Percentiles rank a stretch among this genome's conserved stretches.
Conservation (phyloP, 2,797 vertebrate genomes). For the Clarias laeviceps region DNA sequence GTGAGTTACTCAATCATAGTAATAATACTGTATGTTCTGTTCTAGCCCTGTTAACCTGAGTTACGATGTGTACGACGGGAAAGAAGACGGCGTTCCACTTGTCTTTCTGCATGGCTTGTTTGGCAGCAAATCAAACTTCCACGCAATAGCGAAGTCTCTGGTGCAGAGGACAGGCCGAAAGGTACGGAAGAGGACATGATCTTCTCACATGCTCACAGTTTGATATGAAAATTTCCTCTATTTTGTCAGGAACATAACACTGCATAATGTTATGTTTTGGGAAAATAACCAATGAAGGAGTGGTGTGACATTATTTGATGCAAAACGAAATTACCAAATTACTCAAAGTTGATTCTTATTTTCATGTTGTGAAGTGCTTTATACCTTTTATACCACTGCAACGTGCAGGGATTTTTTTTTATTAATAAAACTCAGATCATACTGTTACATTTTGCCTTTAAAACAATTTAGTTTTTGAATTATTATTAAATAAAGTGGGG, state of each 20-base stretch:
- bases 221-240: not conserved
- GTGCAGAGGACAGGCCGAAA: constrained; percentile 83
- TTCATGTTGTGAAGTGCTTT: too few species aligned
- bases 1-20: not conserved
- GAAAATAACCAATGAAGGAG: not conserved
- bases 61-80: constrained; percentile 82
- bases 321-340: not conserved
- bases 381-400: not conserved
- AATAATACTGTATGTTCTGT: constrained; percentile 17
- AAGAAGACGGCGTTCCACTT: constrained; percentile 75
- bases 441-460: too few species aligned
- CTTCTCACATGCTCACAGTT: not conserved
- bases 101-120: constrained; percentile 95
- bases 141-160: constrained; percentile 84
- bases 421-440: not conserved
- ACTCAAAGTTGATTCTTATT: not conserved
- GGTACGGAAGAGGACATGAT: constrained; percentile 70
- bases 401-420: not conserved
- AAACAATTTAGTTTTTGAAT: not conserved
- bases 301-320: not conserved
- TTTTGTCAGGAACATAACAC: not conserved
- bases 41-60: constrained; percentile 81
- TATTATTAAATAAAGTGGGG: not conserved
- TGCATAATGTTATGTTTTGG: not conserved
- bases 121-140: constrained; percentile 89